phyloP scores from a whole-genome alignment of 2,888 invertebrate genomes.

The Agrypnus murinus region DNA sequence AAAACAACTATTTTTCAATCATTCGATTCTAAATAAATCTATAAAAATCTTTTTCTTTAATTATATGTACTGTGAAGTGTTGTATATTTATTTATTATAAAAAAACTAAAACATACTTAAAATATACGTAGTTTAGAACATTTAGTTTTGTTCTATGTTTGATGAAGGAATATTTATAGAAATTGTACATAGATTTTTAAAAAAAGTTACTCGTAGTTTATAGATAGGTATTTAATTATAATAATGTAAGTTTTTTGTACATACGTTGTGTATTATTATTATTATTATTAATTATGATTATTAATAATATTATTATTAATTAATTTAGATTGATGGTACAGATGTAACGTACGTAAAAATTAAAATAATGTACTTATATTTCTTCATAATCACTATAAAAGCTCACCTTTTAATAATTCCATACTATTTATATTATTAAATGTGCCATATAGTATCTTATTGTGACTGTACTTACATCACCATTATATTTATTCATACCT shows the following conservation, averaged over 20 bases:
- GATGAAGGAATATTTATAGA: conserved; percentile 58
- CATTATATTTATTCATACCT: conserved; percentile 48
- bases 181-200: conserved; percentile 63
- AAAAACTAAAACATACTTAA: no score
- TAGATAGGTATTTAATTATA: conserved; percentile 40
- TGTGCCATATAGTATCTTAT: conserved; percentile 49
- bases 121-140: not conserved
- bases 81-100: conserved; percentile 41
- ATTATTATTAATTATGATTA: no score
- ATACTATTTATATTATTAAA: conserved; percentile 39
- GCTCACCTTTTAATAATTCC: conserved; percentile 48
- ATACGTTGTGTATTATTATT: conserved; percentile 45
- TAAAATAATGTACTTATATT: conserved; percentile 42
- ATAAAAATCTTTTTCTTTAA: not conserved
- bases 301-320: conserved; percentile 17
- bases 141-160: conserved; percentile 16
- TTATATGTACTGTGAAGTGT: not conserved
- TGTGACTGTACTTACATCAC: conserved; percentile 46
- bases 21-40: no score
- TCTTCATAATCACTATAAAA: conserved; percentile 47
- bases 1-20: no score
- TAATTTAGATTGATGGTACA: conserved; percentile 45
- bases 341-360: conserved; percentile 44
- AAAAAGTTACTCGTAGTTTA: conserved; percentile 35
- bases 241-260: conserved; percentile 44